phyloP scores from a whole-genome alignment of 2,113 vertebrate genomes.

The Rhombomys opimus region DNA sequence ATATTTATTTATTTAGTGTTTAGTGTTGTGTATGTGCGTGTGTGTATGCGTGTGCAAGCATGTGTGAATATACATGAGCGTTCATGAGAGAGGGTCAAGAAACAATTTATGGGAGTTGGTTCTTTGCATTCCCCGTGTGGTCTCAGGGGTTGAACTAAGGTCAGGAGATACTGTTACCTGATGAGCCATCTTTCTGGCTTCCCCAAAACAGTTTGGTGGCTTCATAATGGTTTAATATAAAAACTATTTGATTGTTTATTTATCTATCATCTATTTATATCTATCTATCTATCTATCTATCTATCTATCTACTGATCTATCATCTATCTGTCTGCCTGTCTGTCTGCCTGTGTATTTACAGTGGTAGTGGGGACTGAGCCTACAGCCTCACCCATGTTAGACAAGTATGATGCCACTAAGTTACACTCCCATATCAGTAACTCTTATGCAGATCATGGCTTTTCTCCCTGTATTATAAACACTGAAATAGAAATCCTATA shows the following conservation, averaged over 20 bases:
- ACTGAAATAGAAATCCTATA: background rate
- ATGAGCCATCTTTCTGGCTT: background rate
- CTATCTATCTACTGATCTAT: background rate
- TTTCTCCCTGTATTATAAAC: background rate
- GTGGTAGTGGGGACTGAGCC: background rate
- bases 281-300: no score
- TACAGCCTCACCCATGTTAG: background rate
- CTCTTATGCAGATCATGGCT: background rate
- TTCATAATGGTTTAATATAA: background rate
- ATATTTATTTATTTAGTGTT: background rate
- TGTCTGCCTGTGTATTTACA: background rate
- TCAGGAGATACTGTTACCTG: background rate
- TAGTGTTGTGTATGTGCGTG: background rate
- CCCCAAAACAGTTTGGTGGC: slow-evolving; percentile 4
- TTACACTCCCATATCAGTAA: background rate
- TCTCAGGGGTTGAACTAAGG: background rate
- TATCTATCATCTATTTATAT: no score
- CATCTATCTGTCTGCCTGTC: background rate
- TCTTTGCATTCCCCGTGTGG: background rate
- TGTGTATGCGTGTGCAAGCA: background rate
- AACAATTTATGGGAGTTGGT: background rate
- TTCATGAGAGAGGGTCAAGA: background rate
- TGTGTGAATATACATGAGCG: background rate
- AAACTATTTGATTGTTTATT: background rate
- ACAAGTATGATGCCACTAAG: background rate